phyloP scores from a whole-genome alignment of 1,140 invertebrate species.

The Bacillus rossius region DNA sequence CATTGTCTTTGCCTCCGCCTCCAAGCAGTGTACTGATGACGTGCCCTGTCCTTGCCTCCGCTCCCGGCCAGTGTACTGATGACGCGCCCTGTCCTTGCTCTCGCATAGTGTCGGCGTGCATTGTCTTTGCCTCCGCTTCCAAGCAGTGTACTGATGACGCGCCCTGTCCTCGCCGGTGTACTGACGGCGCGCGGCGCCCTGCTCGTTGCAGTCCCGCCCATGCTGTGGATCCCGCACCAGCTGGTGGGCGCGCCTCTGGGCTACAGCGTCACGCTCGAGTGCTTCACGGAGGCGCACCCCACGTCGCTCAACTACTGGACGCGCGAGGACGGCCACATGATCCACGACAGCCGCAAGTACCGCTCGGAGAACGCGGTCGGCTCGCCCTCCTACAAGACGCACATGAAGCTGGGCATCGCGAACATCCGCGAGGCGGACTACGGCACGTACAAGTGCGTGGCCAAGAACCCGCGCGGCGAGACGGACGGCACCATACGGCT shows the following conservation, averaged over 20 bases:
- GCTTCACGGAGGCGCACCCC: slow-evolving; percentile 85
- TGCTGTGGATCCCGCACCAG: slow-evolving; percentile 87
- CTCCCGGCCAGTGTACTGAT: no score
- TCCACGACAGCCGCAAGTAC: slow-evolving; percentile 79
- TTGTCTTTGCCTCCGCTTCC: no score
- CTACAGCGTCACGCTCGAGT: slow-evolving; percentile 78
- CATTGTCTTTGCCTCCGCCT: no score
- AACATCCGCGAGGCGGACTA: slow-evolving; percentile 64
- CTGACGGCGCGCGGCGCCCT: no score
- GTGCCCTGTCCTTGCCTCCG: no score
- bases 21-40: no score
- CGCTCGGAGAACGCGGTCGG: slow-evolving; percentile 58
- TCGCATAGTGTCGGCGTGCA: no score
- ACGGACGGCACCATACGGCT: slow-evolving; percentile 86
- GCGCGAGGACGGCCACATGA: slow-evolving; percentile 79
- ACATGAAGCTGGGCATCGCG: slow-evolving; percentile 72
- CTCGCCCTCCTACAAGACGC: slow-evolving; percentile 69
- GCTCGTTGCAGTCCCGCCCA: slow-evolving; percentile 67
- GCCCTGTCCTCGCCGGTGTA: no score
- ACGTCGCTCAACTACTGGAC: slow-evolving; percentile 91
- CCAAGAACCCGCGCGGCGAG: slow-evolving; percentile 88
- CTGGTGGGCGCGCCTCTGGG: slow-evolving; percentile 75
- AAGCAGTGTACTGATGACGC: no score
- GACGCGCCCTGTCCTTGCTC: no score
- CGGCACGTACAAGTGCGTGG: slow-evolving; percentile 87